A percentile compares a stretch with the other conserved stretches of the same genome.
phyloP scores from a whole-genome alignment of 2,888 invertebrate species.

The Sepioteuthis lessoniana region DNA sequence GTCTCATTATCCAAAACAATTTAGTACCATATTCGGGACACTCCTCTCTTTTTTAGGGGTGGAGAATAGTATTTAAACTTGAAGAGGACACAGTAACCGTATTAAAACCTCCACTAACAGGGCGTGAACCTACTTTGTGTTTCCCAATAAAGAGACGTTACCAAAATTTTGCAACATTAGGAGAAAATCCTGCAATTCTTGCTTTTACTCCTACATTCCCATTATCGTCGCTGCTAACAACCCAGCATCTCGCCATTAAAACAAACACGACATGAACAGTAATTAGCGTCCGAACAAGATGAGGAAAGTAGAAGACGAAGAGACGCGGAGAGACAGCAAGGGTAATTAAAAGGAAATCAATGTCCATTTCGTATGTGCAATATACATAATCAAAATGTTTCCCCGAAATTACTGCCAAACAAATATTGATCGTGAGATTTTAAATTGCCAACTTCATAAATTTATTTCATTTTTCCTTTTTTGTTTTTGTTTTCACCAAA shows the following conservation, averaged over 20 bases:
- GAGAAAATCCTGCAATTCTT: neutral
- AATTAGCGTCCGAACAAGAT: neutral
- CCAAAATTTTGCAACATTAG: no score
- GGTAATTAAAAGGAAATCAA: constrained; percentile 33
- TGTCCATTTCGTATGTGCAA: constrained; percentile 33
- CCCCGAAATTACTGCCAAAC: neutral
- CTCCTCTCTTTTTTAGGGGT: no score
- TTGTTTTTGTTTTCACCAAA: neutral
- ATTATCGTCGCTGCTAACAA: neutral
- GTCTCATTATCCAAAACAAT: no score
- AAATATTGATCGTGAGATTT: neutral
- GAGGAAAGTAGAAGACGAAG: neutral
- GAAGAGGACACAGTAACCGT: no score
- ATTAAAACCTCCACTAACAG: no score
- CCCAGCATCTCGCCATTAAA: constrained; percentile 1
- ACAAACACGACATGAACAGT: neutral
- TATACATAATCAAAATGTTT: constrained; percentile 9
- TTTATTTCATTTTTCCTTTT: neutral
- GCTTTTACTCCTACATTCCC: neutral
- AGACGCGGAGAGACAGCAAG: neutral
- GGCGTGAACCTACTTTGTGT: no score
- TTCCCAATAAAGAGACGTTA: no score
- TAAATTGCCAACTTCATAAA: neutral
- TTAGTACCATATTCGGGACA: no score
- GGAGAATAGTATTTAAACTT: no score